These are phyloP conservation scores for Parnassius smintheus DNA, from an alignment of 2,888 invertebrate species.

Conservation along the genomic window DNA sequence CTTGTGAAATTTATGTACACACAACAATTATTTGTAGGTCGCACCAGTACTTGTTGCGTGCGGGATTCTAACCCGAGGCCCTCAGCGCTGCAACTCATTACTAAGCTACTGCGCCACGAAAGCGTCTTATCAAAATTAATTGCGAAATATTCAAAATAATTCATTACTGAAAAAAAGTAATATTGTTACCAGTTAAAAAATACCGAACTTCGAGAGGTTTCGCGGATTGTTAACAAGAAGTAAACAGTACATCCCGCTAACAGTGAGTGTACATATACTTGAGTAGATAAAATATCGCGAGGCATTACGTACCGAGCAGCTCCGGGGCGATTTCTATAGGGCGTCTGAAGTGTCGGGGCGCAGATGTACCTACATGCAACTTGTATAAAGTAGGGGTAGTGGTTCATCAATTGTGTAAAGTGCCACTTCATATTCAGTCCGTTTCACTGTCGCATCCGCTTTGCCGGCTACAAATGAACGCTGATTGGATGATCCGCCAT, in stretches of 20 bases:
- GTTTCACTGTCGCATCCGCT: constrained; percentile 58
- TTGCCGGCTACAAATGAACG: constrained; percentile 54
- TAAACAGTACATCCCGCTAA: constrained; percentile 20
- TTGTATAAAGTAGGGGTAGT: constrained; percentile 51
- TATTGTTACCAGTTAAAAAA: too few relatives aligned
- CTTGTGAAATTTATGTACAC: too few relatives aligned
- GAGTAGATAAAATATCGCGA: constrained; percentile 31
- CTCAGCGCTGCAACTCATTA: too few relatives aligned
- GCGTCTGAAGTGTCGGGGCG: constrained; percentile 36
- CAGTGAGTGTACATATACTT: constrained; percentile 19
- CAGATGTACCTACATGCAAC: constrained; percentile 22
- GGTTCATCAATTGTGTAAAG: constrained; percentile 73
- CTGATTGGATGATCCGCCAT: constrained; percentile 53
- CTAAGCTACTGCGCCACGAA: too few relatives aligned
- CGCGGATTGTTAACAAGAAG: constrained; percentile 5
- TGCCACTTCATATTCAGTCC: constrained; percentile 70
- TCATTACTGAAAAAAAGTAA: too few relatives aligned
- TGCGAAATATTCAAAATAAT: too few relatives aligned
- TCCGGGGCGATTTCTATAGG: constrained; percentile 35
- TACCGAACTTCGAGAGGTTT: background rate
- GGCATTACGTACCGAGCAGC: constrained; percentile 35
- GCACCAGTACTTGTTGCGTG: too few relatives aligned
- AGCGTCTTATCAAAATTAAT: too few relatives aligned
- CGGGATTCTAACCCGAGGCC: too few relatives aligned
- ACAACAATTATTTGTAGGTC: too few relatives aligned